phyloP scores from a whole-genome alignment of 1,140 invertebrate genomes.

The Drosophila carrolli region DNA sequence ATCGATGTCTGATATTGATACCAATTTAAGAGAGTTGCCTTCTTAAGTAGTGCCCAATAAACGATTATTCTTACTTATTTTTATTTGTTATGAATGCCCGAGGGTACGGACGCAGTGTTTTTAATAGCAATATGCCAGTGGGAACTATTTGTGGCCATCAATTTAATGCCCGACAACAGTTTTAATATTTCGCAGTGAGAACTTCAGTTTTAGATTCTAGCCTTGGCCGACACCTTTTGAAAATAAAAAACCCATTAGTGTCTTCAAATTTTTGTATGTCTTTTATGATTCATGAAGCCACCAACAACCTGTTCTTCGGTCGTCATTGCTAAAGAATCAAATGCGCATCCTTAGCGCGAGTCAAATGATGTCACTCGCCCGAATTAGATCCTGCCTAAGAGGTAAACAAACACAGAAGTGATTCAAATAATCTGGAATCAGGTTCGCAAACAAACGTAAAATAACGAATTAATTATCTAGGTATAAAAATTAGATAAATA shows the following conservation, averaged over 20 bases:
- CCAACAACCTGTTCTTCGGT: conserved; percentile 20
- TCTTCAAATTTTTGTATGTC: conserved; percentile 29
- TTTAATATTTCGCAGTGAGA: conserved; percentile 25
- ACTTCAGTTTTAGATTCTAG: conserved; percentile 15
- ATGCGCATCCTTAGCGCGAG: conserved; percentile 41
- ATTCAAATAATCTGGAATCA: conserved; percentile 37
- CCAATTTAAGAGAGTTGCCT: conserved; percentile 51
- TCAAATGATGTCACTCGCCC: conserved; percentile 31
- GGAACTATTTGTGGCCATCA: conserved; percentile 24
- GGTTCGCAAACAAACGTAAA: conserved; percentile 46
- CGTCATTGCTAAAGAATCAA: conserved; percentile 7
- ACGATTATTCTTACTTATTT: conserved; percentile 38
- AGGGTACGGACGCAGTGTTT: neutral
- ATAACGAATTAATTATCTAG: conserved; percentile 22
- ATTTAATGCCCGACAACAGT: neutral
- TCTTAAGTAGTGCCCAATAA: conserved; percentile 61
- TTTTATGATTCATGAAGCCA: conserved; percentile 29
- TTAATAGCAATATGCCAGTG: conserved; percentile 12
- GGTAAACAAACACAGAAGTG: conserved; percentile 34
- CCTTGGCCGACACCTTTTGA: conserved; percentile 39
- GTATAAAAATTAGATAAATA: conserved; percentile 11
- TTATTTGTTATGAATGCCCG: conserved; percentile 4
- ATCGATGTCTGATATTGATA: conserved; percentile 39
- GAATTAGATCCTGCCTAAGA: conserved; percentile 47
- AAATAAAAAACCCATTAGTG: conserved; percentile 38